Percentiles rank a stretch among this genome's conserved stretches.
Conservation (phyloP, 2,113 vertebrate genomes). For the Oryzias celebensis region DNA sequence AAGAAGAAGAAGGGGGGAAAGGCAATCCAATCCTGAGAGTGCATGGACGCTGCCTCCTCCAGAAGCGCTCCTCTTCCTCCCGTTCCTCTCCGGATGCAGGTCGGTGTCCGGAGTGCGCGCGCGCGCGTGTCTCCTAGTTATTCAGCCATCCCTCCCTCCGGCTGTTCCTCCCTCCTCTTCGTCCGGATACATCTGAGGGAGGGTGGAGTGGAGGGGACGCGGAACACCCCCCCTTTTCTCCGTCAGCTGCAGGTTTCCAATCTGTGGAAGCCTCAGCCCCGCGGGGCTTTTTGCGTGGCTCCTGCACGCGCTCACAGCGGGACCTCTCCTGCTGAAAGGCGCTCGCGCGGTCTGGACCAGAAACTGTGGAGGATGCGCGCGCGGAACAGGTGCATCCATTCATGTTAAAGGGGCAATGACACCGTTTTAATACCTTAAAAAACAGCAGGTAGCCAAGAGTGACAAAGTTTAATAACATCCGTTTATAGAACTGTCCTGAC, state of each 20-base stretch:
- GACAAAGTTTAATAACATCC: neutral
- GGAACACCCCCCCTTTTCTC: constrained; percentile 26
- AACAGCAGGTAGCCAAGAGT: neutral
- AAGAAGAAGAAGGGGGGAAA: constrained; percentile 19
- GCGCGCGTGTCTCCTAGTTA: constrained; percentile 70
- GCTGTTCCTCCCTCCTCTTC: constrained; percentile 61
- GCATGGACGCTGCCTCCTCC: constrained; percentile 37
- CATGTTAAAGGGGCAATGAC: constrained; percentile 48
- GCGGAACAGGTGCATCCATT: constrained; percentile 59
- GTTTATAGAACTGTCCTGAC: too few species aligned
- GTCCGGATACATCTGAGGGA: constrained; percentile 42
- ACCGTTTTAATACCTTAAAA: constrained; percentile 8
- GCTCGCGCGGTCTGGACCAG: constrained; percentile 10
- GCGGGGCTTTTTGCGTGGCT: constrained; percentile 31
- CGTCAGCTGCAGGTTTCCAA: constrained; percentile 34
- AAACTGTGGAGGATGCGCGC: constrained; percentile 20
- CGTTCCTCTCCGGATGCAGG: constrained; percentile 55
- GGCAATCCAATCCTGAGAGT: neutral
- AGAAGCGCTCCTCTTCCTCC: constrained; percentile 26
- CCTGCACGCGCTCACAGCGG: constrained; percentile 15
- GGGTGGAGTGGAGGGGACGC: constrained; percentile 19
- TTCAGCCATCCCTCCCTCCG: constrained; percentile 74
- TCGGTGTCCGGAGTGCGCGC: constrained; percentile 68
- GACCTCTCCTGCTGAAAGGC: constrained; percentile 15
- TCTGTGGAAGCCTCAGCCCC: constrained; percentile 20